Percentiles rank a stretch among this genome's conserved stretches.
phyloP scores from a whole-genome alignment of 2,797 vertebrate species.

The Pyrocephalus nanus region DNA sequence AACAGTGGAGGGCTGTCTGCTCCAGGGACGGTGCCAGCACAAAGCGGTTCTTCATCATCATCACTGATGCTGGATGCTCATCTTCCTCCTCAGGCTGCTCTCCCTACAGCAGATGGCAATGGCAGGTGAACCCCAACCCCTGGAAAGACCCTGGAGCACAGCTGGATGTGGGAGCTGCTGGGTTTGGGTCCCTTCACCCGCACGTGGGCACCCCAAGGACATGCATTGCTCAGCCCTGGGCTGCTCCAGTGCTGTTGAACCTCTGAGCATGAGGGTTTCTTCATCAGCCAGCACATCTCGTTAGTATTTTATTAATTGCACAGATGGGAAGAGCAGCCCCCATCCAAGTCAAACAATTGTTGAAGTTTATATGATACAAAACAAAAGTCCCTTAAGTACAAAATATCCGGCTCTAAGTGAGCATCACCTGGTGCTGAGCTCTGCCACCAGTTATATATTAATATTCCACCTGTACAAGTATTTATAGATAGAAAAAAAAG shows the following conservation, averaged over 20 bases:
- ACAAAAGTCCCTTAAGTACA: conserved; percentile 66
- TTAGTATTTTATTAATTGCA: conserved; percentile 72
- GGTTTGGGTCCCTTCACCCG: not conserved
- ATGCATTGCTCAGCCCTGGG: accelerated
- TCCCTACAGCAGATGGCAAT: conserved; percentile 72
- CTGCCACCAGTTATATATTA: conserved; percentile 63
- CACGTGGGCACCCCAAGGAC: accelerated
- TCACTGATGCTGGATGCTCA: conserved; percentile 75
- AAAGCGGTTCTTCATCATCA: conserved; percentile 71
- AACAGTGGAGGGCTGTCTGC: not conserved
- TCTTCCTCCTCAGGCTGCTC: conserved; percentile 71
- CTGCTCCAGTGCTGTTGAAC: not conserved
- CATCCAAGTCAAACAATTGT: not conserved
- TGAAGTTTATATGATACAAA: conserved; percentile 38
- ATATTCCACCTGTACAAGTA: conserved; percentile 77
- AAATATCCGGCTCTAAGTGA: conserved; percentile 18
- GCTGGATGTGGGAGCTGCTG: not conserved
- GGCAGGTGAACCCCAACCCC: conserved; percentile 51
- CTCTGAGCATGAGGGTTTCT: not conserved
- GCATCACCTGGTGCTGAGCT: conserved; percentile 1
- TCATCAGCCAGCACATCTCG: not conserved
- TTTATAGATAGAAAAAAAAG: conserved; percentile 71
- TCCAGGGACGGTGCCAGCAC: conserved; percentile 67
- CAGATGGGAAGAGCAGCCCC: not conserved
- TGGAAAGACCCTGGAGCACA: not conserved